Evolutionary conservation across 2,888 invertebrate species (phyloP).

Genomic region (Synergus gifuensis): DNA sequence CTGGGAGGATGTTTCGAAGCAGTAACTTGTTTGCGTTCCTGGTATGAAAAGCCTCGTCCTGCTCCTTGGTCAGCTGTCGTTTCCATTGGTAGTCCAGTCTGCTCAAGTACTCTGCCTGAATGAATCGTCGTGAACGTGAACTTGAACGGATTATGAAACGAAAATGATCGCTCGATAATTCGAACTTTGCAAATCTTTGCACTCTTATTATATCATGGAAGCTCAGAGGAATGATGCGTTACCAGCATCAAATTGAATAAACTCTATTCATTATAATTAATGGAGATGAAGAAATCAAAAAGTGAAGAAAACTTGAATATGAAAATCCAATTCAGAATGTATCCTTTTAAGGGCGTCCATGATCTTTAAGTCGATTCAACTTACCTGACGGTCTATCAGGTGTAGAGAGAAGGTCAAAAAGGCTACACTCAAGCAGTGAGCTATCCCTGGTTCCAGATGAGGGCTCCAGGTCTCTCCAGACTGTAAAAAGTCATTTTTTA

Average conservation of each 20-base stretch:
- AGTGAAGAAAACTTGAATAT: slow-evolving; percentile 12
- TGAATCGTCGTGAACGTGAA: slow-evolving; percentile 55
- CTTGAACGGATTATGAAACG: slow-evolving; percentile 52
- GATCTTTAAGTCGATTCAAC: slow-evolving; percentile 45
- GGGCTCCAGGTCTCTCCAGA: slow-evolving; percentile 85
- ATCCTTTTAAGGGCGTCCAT: slow-evolving; percentile 28
- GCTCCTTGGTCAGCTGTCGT: slow-evolving; percentile 87
- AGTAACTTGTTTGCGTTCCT: slow-evolving; percentile 93
- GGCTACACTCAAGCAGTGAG: slow-evolving; percentile 86
- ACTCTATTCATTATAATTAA: background rate
- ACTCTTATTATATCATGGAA: slow-evolving; percentile 31
- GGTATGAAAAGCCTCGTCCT: slow-evolving; percentile 91
- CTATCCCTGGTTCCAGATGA: slow-evolving; percentile 83
- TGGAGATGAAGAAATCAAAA: background rate
- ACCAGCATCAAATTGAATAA: background rate
- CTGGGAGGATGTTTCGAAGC: slow-evolving; percentile 94
- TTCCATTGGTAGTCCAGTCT: slow-evolving; percentile 92
- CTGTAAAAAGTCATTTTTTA: slow-evolving; percentile 75
- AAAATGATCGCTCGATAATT: slow-evolving; percentile 50
- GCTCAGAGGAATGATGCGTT: background rate
- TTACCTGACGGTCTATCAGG: slow-evolving; percentile 90
- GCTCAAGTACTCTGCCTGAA: slow-evolving; percentile 89
- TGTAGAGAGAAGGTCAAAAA: slow-evolving; percentile 89
- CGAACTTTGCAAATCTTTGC: slow-evolving; percentile 31
- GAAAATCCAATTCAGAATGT: background rate